Percentiles rank a stretch among this genome's conserved stretches.
These are phyloP conservation scores for Ceramica pisi DNA, from an alignment of 2,888 invertebrate species.

Conservation along the genomic window DNA sequence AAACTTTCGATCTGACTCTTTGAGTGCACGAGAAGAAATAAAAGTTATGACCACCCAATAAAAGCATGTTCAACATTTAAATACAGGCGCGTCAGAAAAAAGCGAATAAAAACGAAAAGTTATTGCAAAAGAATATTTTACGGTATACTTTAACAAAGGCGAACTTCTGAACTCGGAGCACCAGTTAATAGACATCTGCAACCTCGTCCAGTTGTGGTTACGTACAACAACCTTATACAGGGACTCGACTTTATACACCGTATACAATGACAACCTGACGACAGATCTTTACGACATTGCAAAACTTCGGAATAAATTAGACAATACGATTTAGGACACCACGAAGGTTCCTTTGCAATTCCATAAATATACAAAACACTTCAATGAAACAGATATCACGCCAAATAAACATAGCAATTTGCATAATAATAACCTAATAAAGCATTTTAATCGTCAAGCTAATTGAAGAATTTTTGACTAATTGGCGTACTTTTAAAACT, in stretches of 20 bases:
- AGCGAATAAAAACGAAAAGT: constrained; percentile 35
- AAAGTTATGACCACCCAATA: constrained; percentile 23
- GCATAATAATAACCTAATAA: constrained; percentile 41
- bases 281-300: constrained; percentile 51
- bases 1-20: neutral
- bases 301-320: constrained; percentile 59
- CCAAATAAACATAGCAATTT: constrained; percentile 40
- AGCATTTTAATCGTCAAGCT: constrained; percentile 38
- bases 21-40: neutral
- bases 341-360: constrained; percentile 17
- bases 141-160: constrained; percentile 51
- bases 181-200: constrained; percentile 59
- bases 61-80: constrained; percentile 19
- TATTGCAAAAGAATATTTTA: constrained; percentile 42
- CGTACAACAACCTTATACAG: constrained; percentile 44
- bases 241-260: constrained; percentile 38
- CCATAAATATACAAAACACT: constrained; percentile 22
- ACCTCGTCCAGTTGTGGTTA: constrained; percentile 53
- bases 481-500: constrained; percentile 62
- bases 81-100: constrained; percentile 28
- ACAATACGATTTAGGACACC: constrained; percentile 47
- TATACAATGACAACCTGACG: constrained; percentile 39
- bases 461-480: constrained; percentile 44
- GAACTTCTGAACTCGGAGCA: constrained; percentile 58
- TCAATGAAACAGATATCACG: constrained; percentile 30